A percentile compares a stretch with the other conserved stretches of the same genome.
phyloP scores from a whole-genome alignment of 2,113 vertebrate species.

The Mola mola region DNA sequence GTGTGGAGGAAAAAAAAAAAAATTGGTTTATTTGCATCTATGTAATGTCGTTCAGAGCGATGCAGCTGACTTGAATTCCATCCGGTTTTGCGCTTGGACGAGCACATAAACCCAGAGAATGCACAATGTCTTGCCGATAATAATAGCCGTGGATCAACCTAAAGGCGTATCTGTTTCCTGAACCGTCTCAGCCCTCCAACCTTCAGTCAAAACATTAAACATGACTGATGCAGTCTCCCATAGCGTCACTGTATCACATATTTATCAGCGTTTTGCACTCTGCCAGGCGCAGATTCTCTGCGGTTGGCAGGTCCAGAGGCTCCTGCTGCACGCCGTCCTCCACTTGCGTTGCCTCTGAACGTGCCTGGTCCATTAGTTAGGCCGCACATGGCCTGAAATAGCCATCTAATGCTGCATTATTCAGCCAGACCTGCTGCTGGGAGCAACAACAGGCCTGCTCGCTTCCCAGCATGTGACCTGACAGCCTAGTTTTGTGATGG shows the following conservation, averaged over 20 bases:
- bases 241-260: constrained; percentile 9
- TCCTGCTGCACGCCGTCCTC: constrained; percentile 15
- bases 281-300: constrained; percentile 4
- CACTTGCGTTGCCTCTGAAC: constrained; percentile 65
- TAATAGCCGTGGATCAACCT: constrained; percentile 10
- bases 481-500: constrained; percentile 25
- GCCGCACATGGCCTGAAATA: constrained; percentile 73
- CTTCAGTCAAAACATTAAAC: constrained; percentile 16
- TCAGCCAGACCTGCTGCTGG: constrained; percentile 56
- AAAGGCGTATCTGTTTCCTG: constrained; percentile 12
- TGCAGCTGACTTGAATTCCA: not conserved
- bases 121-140: not conserved
- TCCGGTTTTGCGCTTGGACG: not conserved
- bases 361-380: constrained; percentile 65
- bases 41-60: not conserved
- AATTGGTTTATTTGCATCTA: not conserved
- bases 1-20: not conserved
- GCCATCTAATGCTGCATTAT: constrained; percentile 68
- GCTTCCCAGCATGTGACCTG: constrained; percentile 38
- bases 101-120: not conserved
- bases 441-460: constrained; percentile 58
- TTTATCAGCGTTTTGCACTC: constrained; percentile 28
- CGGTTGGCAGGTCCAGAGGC: constrained; percentile 31
- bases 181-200: not conserved
- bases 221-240: constrained; percentile 12